Evolutionary conservation across 2,113 vertebrate genomes (phyloP).

Genomic region (Chamaea fasciata): DNA sequence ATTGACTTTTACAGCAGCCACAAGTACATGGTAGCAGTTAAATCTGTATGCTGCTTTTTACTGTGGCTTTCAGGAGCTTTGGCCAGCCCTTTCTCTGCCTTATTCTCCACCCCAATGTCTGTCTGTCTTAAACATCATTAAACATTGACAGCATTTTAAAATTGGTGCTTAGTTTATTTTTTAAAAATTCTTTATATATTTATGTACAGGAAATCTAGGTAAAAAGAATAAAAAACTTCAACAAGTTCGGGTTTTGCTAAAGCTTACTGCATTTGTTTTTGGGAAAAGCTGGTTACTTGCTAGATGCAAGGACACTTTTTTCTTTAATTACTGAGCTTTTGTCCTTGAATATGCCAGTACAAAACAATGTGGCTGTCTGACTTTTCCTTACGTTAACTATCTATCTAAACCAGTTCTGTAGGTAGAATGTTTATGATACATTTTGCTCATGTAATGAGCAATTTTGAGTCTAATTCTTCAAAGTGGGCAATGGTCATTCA

Average conservation of each 20-base stretch:
- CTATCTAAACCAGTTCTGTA: not conserved
- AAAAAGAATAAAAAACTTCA: not conserved
- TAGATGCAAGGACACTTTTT: not conserved
- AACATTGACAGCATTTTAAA: not conserved
- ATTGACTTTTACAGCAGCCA: not conserved
- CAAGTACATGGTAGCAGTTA: not conserved
- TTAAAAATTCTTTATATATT: not conserved
- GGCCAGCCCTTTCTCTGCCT: not conserved
- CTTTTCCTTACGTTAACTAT: not conserved
- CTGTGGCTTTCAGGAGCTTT: not conserved
- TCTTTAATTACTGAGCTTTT: not conserved
- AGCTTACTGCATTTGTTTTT: not conserved
- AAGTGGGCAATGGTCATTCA: not conserved
- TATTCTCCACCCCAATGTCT: not conserved
- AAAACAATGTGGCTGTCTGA: not conserved
- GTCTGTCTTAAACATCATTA: not conserved
- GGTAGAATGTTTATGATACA: rapidly evolving
- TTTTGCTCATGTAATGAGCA: not conserved
- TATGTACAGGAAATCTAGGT: not conserved
- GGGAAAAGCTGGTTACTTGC: not conserved
- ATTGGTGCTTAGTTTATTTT: not conserved
- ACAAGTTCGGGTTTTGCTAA: not conserved
- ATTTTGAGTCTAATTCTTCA: not conserved
- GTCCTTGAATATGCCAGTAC: not conserved
- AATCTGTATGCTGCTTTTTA: not conserved